Base-by-base conservation (phyloP, 1,140 invertebrate genomes). In the Nixonia krombeini region DNA sequence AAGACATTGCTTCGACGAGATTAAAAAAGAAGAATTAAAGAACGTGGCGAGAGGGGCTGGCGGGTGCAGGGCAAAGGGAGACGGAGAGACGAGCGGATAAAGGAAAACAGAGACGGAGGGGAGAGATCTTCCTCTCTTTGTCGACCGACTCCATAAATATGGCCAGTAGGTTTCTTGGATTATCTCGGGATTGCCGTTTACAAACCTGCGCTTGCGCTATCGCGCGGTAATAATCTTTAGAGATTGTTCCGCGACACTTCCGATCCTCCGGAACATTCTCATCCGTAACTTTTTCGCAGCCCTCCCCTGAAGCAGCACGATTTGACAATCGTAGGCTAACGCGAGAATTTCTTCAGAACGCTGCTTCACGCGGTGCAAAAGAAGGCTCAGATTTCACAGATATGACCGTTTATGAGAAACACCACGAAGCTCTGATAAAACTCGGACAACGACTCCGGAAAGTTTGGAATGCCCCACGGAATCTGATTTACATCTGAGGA, bases 1-100 rank as follows among this genome's bases (percentile, higher is more conserved):
- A 74, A 75, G 70, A 75, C 73, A 74, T 69, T 70, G 67, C 74
- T 68, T 72, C 69, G 58, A 70, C 61, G 71, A 70, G 61, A 72
- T 70, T 69, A 64, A 72, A 70, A 73, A 71, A 56, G 42, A 47
- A 68, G 58, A 50, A 58, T 59, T 58, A 55, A 58, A 50, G 52
- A 61, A 67, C 23, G 41, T 38, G 18, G 41, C 45, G 38, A 56
- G 38, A 47, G 44, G 62, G 59, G 52, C 57, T 57, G 46, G 35
- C 52, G 38, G 31, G 17, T 49, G 4, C 26, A 15, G 45, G 45
- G 61, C 55, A 18, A 21, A 38, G 47, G 41, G 13, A 56, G 50
- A 64, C 47, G 37, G 58, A 4, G 29, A 2, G 29, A 31, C 2
- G 2, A 10, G 33, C 2, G 33, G 13, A 70, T 64, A 64, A 64